Evolutionary conservation across 2,797 vertebrate genomes (phyloP), one percentile per base, ranked within the genome.

Genomic region (Danio albolineatus): DNA sequence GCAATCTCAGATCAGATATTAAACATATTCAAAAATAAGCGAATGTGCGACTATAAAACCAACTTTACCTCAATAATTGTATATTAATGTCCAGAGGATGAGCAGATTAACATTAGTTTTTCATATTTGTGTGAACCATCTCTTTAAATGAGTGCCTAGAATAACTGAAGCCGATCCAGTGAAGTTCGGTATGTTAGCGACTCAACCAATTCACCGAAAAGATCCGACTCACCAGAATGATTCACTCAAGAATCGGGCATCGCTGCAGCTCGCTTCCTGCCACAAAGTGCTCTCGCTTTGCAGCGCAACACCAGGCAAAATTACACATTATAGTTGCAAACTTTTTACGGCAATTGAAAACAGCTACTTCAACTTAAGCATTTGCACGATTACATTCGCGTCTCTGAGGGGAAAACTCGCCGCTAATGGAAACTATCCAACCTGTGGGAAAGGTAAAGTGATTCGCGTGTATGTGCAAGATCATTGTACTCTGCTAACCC

Each of bases 261-360:
- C 72, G 54, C 2, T 49, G 71, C 77, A 82, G 61, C 17, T 53
- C 13, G 85, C 89, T 94, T 94, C 93, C 94, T 94, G 94, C 86
- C 91, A 92, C 89, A 94, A 92, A 92, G 90, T 93, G 93, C 17
- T 78, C 79, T 87, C 79, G 39, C 12, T 87, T 82, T 93, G 92
- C 92, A 93, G 89, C 87, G 85, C 82, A 86, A 78, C 75, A 56
- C 64, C 65, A 54, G 74, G 77, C 89, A 87, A 85, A 90, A 81
- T 70, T 91, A 89, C 89, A 88, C 88, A 88, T 81, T 78, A 80
- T 89, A 93, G 90, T 94, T 92, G 90, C 87, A 92, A 94, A 93
- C 88, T 91, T 92, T 92, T 80, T 86, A 17, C 72, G 82, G 83
- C 67, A 28, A 81, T 71, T 43, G 46, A 70, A 74, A 76, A 59